Conservation (phyloP, 1,140 invertebrate species). For the Nylanderia fulva region DNA sequence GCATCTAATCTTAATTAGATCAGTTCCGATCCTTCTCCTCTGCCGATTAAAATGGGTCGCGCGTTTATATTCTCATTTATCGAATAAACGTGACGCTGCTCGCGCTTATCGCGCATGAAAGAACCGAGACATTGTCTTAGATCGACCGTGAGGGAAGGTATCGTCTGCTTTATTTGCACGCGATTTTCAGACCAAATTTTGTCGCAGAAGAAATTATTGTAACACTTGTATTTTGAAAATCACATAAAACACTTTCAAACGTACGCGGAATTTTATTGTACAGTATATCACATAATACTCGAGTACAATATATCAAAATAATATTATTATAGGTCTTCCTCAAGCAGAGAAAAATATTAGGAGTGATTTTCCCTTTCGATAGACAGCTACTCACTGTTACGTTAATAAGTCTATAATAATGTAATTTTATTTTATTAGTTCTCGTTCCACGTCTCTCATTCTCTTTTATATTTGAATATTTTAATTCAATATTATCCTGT, state of each 20-base stretch:
- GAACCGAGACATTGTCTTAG: constrained; percentile 20
- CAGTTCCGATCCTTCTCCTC: constrained; percentile 6
- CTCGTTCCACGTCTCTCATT: too few species aligned
- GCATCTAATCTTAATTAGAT: constrained; percentile 41
- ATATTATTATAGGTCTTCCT: too few species aligned
- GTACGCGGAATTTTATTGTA: neutral
- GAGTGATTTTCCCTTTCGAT: too few species aligned
- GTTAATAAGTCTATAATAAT: too few species aligned
- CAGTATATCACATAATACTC: too few species aligned
- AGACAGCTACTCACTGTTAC: too few species aligned
- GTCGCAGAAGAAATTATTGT: constrained; percentile 11
- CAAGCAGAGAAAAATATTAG: too few species aligned
- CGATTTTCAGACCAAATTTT: constrained; percentile 2
- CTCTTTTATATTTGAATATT: neutral
- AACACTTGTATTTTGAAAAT: neutral
- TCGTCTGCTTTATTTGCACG: constrained; percentile 51
- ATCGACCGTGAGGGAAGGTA: constrained; percentile 16
- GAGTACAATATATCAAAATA: too few species aligned
- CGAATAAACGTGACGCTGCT: constrained; percentile 2
- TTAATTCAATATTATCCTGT: neutral
- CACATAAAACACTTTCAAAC: neutral
- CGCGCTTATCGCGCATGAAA: constrained; percentile 33
- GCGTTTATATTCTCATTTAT: constrained; percentile 50
- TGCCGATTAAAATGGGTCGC: constrained; percentile 50
- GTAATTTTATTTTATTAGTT: too few species aligned